Percentiles rank a stretch among this genome's conserved stretches.
phyloP scores from a whole-genome alignment of 2,113 vertebrate species.

The Charina bottae region DNA sequence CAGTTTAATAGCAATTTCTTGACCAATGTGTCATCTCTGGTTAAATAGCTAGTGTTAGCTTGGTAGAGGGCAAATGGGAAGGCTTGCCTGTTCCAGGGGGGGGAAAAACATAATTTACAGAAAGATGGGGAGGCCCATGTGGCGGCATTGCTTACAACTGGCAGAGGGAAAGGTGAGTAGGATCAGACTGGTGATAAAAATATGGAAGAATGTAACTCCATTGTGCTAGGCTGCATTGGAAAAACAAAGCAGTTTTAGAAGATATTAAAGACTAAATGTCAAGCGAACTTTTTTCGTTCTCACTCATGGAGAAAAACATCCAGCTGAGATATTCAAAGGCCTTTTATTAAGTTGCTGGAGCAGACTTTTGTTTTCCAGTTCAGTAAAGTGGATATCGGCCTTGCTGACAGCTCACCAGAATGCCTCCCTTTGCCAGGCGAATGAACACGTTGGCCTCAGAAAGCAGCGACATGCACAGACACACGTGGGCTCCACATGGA shows the following conservation, averaged over 20 bases:
- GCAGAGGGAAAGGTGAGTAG: constrained; percentile 40
- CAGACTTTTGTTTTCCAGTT: constrained; percentile 45
- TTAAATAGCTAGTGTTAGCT: fast-evolving
- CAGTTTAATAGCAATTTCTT: not conserved
- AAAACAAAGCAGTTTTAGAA: constrained; percentile 32
- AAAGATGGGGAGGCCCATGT: not conserved
- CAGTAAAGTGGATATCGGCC: constrained; percentile 54
- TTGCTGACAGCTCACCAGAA: constrained; percentile 41
- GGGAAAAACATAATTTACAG: constrained; percentile 20
- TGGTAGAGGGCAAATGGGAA: not conserved
- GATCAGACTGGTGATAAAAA: constrained; percentile 58
- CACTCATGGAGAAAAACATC: constrained; percentile 64
- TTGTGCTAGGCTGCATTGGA: constrained; percentile 55
- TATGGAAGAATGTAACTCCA: constrained; percentile 54
- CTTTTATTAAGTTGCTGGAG: constrained; percentile 55
- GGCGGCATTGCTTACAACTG: constrained; percentile 19
- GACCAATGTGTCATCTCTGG: fast-evolving
- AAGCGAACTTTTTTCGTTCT: constrained; percentile 73
- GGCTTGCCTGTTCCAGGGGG: not conserved
- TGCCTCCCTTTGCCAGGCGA: fast-evolving
- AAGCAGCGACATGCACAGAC: not conserved
- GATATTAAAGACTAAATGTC: constrained; percentile 72
- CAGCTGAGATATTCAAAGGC: constrained; percentile 71
- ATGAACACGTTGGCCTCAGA: not conserved
- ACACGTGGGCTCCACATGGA: not conserved